phyloP scores from a whole-genome alignment of 2,888 invertebrate species.

The Mystacides longicornis region DNA sequence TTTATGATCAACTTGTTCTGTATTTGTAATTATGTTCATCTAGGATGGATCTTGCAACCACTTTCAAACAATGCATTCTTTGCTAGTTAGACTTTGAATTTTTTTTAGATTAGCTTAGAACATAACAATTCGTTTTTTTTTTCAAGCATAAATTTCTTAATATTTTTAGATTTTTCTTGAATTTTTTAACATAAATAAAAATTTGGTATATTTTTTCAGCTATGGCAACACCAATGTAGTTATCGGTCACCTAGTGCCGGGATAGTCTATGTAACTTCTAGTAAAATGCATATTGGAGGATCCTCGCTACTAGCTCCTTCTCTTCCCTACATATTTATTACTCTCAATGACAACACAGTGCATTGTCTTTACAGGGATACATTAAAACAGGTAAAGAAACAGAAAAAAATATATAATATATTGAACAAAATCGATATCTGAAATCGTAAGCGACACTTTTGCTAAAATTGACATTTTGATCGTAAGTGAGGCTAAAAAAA shows the following conservation, averaged over 20 bases:
- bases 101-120: no score
- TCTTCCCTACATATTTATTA: slow-evolving; percentile 49
- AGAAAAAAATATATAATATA: background rate
- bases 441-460: no score
- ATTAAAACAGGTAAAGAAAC: slow-evolving; percentile 42
- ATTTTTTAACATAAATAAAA: background rate
- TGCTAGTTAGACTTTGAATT: no score
- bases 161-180: background rate
- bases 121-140: no score
- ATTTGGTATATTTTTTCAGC: slow-evolving; percentile 32
- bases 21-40: no score
- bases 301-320: slow-evolving; percentile 15
- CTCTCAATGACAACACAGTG: slow-evolving; percentile 61
- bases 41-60: no score
- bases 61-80: no score
- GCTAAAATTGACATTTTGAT: no score
- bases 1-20: no score
- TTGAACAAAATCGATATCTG: no score
- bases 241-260: slow-evolving; percentile 39
- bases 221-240: slow-evolving; percentile 57
- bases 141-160: no score
- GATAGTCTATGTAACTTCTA: slow-evolving; percentile 56
- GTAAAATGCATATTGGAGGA: slow-evolving; percentile 47
- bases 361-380: slow-evolving; percentile 59
- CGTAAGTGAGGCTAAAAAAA: no score